Evolutionary conservation across 1,140 invertebrate genomes (phyloP), one percentile per base, ranked within the genome.

Genomic region (Lepidurus arcticus): DNA sequence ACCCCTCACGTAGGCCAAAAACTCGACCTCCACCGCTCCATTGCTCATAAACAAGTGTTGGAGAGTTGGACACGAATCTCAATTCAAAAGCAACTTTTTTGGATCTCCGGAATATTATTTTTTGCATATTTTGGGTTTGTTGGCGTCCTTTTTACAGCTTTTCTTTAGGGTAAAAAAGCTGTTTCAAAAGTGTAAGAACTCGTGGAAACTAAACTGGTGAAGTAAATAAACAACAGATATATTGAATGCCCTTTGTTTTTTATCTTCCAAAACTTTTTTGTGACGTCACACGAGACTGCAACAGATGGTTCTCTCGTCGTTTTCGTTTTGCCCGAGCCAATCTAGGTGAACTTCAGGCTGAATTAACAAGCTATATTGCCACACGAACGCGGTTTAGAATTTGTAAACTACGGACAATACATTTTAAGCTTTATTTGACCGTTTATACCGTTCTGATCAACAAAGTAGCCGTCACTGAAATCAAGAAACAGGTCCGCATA

Each of bases 1-100:
- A 65, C 53, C 53, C 53, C 53, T 65, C 53, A 65, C 53, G 53
- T 65, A 65, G 53, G 53, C 53, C 53, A 65, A 65, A 65, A 65
- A 21, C 53, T 21, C 53, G 53, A 65, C 53, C 53, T 65, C 53
- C 53, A 65, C 53, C 16, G 53, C 16, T 21, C 53, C 53, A 65
- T 21, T 34, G 53, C 8, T 65, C 53, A 65, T 65, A 65, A 65
- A 65, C 53, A 65, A 65, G 53, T 65, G 53, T 65, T 65, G 53
- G 21, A 65, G 53, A 0, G 16, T 65, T 65, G 53, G 53, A 21
- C n/a, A 65, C 53, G 53, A 65, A 65, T 65, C 53, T 16, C 53
- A 21, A 65, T 65, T 65, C n/a, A 65, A 65, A 65, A 65, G 4
- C 16, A 21, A 65, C n/a, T 65, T 21, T 65, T 21, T 65, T n/a